A percentile compares a stretch with the other conserved stretches of the same genome.
These are phyloP conservation scores for Percopsis transmontana DNA, from an alignment of 2,113 vertebrate species.

Conservation along the genomic window DNA sequence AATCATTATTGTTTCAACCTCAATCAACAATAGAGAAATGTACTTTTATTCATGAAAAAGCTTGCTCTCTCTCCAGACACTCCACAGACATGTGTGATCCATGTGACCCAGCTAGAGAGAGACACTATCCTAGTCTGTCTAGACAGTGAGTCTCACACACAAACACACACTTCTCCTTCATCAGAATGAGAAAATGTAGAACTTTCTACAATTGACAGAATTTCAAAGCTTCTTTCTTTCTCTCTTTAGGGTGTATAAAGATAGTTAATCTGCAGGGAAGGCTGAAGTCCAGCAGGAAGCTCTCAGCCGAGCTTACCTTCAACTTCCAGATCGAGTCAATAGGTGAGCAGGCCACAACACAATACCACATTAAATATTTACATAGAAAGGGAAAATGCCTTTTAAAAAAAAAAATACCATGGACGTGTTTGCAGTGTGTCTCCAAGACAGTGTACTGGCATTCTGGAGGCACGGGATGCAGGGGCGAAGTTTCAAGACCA, in stretches of 20 bases:
- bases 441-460: conserved; percentile 95
- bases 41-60: neutral
- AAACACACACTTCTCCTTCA: neutral
- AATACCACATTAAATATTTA: neutral
- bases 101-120: conserved; percentile 95
- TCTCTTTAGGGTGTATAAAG: conserved; percentile 90
- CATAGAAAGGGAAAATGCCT: too few species aligned
- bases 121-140: conserved; percentile 98
- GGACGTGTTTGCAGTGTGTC: conserved; percentile 83
- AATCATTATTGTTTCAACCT: too few species aligned
- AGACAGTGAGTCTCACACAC: conserved; percentile 87
- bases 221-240: neutral
- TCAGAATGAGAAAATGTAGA: too few species aligned
- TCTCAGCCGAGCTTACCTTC: conserved; percentile 95
- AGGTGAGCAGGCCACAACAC: conserved; percentile 76
- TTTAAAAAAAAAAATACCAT: too few species aligned
- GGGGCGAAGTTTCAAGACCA: conserved; percentile 95
- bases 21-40: too few species aligned
- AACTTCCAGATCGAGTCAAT: conserved; percentile 98
- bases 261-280: conserved; percentile 96
- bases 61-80: conserved; percentile 78
- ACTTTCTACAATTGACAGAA: neutral
- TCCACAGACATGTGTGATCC: conserved; percentile 92
- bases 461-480: conserved; percentile 99
- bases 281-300: conserved; percentile 95